phyloP scores from a whole-genome alignment of 53 echinoderm and acorn worm species.

The Arbacia lixula region DNA sequence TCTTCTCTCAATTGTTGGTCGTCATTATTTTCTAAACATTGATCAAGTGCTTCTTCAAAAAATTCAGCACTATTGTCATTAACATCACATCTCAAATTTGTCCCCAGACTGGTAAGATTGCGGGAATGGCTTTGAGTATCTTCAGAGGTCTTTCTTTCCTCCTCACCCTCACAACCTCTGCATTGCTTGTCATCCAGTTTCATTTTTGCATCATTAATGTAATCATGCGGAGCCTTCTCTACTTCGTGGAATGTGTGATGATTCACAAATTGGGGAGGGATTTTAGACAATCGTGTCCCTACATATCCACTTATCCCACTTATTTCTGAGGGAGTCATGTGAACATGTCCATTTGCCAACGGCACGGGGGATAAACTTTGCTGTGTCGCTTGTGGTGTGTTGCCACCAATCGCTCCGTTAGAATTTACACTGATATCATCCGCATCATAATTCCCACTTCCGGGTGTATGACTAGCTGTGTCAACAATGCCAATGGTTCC shows the following conservation, averaged over 20 bases:
- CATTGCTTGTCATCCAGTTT: background rate
- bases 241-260: slow-evolving; percentile 2
- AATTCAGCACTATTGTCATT: slow-evolving; percentile 32
- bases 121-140: background rate
- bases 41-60: background rate
- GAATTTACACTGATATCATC: no score
- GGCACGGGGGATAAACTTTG: no score
- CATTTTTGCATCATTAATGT: slow-evolving; percentile 7
- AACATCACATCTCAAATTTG: slow-evolving; percentile 5
- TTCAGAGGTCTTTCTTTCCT: background rate
- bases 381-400: background rate
- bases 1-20: no score
- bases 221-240: slow-evolving; percentile 8
- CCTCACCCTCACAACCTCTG: background rate
- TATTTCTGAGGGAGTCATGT: background rate
- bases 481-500: background rate
- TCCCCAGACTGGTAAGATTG: background rate
- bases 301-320: slow-evolving; percentile 17
- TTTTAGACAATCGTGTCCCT: background rate
- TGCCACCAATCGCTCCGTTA: background rate
- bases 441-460: slow-evolving; percentile 3
- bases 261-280: background rate
- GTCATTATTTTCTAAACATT: slow-evolving; percentile 24
- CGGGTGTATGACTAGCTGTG: background rate
- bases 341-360: slow-evolving; percentile 33